These are phyloP conservation scores for Lepidurus apus DNA, from an alignment of 1,140 invertebrate genomes.

Conservation along the genomic window DNA sequence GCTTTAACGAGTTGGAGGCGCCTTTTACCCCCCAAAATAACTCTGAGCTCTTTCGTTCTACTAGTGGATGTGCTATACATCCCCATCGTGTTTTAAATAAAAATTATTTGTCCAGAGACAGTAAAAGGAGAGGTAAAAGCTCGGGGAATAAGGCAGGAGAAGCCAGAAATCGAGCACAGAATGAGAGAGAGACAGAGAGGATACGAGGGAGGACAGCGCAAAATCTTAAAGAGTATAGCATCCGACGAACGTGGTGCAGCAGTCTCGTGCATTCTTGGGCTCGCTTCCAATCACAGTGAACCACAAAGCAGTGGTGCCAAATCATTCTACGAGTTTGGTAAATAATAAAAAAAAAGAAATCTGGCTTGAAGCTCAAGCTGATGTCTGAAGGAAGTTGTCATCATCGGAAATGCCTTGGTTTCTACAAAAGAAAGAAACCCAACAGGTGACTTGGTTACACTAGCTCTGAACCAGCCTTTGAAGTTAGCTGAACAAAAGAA, in stretches of 20 bases:
- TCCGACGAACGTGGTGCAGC: background rate
- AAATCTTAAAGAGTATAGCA: background rate
- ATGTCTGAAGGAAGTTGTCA: background rate
- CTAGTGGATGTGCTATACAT: slow-evolving; percentile 10
- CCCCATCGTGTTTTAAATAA: slow-evolving; percentile 7
- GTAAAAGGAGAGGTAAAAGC: background rate
- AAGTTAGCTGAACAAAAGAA: background rate
- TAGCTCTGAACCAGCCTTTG: background rate
- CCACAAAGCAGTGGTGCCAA: slow-evolving; percentile 17
- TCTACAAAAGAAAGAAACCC: background rate
- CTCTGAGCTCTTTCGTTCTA: background rate
- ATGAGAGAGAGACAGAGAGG: background rate
- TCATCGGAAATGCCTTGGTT: slow-evolving; percentile 8
- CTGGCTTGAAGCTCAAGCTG: background rate
- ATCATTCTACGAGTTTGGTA: slow-evolving; percentile 7
- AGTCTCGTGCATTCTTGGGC: slow-evolving; percentile 13
- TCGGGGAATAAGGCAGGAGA: background rate
- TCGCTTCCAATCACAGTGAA: background rate
- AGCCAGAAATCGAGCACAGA: background rate
- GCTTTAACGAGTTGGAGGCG: background rate
- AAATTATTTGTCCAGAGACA: background rate
- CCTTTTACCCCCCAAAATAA: slow-evolving; percentile 8
- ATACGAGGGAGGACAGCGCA: background rate
- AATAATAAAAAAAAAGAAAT: background rate
- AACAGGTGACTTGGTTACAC: background rate